Percentiles rank a stretch among this genome's conserved stretches.
These are phyloP conservation scores for Psilopsiagon aymara DNA, from an alignment of 2,113 vertebrate species.

Conservation along the genomic window DNA sequence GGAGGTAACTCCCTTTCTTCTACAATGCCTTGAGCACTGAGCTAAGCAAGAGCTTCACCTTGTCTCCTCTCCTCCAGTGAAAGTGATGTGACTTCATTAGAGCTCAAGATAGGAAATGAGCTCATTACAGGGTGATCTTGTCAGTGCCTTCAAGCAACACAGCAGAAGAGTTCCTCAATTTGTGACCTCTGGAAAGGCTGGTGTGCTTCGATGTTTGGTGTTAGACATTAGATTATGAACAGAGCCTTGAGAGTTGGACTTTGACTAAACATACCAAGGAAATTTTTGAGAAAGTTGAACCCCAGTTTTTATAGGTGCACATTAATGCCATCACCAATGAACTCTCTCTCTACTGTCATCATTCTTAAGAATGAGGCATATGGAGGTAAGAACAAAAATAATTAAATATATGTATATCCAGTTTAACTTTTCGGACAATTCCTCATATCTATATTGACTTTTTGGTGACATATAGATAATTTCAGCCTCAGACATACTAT, in stretches of 20 bases:
- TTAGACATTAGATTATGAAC: not conserved
- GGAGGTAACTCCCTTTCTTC: not conserved
- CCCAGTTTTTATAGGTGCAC: not conserved
- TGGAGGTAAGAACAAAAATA: not conserved
- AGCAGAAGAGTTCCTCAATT: not conserved
- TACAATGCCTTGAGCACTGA: not conserved
- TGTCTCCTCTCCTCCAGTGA: not conserved
- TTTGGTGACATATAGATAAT: not conserved
- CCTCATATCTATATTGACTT: not conserved
- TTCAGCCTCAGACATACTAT: not conserved
- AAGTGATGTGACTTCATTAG: not conserved
- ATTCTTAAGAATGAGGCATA: not conserved
- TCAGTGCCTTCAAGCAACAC: not conserved
- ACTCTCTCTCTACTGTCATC: not conserved
- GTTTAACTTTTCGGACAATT: not conserved
- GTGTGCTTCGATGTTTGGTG: rapidly evolving
- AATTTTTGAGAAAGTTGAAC: not conserved
- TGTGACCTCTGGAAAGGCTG: not conserved
- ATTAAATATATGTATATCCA: not conserved
- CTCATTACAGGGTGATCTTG: not conserved
- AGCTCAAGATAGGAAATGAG: not conserved
- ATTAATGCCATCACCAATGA: not conserved
- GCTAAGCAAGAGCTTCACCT: not conserved
- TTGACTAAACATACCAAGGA: not conserved
- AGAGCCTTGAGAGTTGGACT: not conserved